Percentiles rank a stretch among this genome's conserved stretches.
phyloP scores from a whole-genome alignment of 2,797 vertebrate species.

The Babyrousa celebensis region DNA sequence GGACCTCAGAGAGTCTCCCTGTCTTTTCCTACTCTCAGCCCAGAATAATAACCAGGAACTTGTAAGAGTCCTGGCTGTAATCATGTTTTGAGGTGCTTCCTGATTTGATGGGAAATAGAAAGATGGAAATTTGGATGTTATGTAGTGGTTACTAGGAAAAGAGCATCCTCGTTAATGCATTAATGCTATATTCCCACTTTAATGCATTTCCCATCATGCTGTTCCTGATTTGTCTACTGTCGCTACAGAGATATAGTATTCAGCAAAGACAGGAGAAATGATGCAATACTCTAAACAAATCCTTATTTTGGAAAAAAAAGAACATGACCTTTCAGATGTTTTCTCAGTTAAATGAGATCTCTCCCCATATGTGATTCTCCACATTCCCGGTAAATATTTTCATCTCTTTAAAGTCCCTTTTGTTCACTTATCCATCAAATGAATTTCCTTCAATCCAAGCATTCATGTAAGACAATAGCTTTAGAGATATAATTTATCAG shows the following conservation, averaged over 20 bases:
- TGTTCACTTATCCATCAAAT: slow-evolving; percentile 29
- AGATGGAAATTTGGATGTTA: not conserved
- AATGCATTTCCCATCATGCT: not conserved
- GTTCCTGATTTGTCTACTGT: not conserved
- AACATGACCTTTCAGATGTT: not conserved
- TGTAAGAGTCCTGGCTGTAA: not conserved
- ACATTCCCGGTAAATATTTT: not conserved
- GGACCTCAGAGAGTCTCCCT: not conserved
- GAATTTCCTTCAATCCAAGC: slow-evolving; percentile 10
- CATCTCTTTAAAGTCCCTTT: not conserved
- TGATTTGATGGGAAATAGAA: not conserved
- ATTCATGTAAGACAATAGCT: slow-evolving; percentile 45
- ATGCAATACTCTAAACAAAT: not conserved
- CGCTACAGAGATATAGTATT: not conserved
- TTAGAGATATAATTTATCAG: slow-evolving; percentile 5
- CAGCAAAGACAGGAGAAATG: not conserved
- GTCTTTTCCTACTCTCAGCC: not conserved
- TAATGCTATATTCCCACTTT: not conserved
- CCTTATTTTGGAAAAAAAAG: slow-evolving; percentile 16
- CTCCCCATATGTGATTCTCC: not conserved
- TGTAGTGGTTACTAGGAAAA: not conserved
- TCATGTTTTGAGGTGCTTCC: not conserved
- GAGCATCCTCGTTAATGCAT: not conserved
- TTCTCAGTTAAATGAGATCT: slow-evolving; percentile 1
- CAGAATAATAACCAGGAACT: not conserved